Evolutionary conservation across 2,888 invertebrate species (phyloP).

Genomic region (Pteria penguin): DNA sequence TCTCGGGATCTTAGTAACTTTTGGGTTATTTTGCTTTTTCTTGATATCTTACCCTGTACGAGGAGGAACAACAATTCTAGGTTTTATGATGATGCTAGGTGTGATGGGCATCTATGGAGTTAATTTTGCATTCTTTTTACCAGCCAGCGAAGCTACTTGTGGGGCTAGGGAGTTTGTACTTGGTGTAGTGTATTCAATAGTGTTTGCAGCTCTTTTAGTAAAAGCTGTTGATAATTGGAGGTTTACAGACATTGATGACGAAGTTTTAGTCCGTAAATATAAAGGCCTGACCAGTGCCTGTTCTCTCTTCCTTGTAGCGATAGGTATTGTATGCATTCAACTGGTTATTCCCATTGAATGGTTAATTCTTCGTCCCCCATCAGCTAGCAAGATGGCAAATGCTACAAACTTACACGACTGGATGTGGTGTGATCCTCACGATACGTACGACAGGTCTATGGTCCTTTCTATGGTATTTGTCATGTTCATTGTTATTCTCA

Average conservation of each 20-base stretch:
- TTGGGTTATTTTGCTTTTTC: slow-evolving; percentile 79
- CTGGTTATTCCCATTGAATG: slow-evolving; percentile 80
- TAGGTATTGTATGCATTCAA: slow-evolving; percentile 76
- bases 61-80: slow-evolving; percentile 79
- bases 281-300: slow-evolving; percentile 73
- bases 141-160: slow-evolving; percentile 79
- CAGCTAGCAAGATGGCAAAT: slow-evolving; percentile 63
- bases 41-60: slow-evolving; percentile 77
- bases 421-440: slow-evolving; percentile 72
- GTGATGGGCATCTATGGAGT: slow-evolving; percentile 80
- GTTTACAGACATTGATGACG: slow-evolving; percentile 60
- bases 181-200: slow-evolving; percentile 80
- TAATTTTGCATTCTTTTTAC: slow-evolving; percentile 80
- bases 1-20: slow-evolving; percentile 77
- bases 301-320: slow-evolving; percentile 75
- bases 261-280: slow-evolving; percentile 53
- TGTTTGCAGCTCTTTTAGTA: slow-evolving; percentile 80
- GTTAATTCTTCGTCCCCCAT: slow-evolving; percentile 79
- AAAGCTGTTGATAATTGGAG: slow-evolving; percentile 81
- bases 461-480: slow-evolving; percentile 80
- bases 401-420: slow-evolving; percentile 59
- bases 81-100: slow-evolving; percentile 80
- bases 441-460: slow-evolving; percentile 77
- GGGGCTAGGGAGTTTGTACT: slow-evolving; percentile 79
- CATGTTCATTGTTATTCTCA: slow-evolving; percentile 79